A percentile compares a stretch with the other conserved stretches of the same genome.
Conservation (phyloP, 2,113 vertebrate genomes). For the Noturus placidus region DNA sequence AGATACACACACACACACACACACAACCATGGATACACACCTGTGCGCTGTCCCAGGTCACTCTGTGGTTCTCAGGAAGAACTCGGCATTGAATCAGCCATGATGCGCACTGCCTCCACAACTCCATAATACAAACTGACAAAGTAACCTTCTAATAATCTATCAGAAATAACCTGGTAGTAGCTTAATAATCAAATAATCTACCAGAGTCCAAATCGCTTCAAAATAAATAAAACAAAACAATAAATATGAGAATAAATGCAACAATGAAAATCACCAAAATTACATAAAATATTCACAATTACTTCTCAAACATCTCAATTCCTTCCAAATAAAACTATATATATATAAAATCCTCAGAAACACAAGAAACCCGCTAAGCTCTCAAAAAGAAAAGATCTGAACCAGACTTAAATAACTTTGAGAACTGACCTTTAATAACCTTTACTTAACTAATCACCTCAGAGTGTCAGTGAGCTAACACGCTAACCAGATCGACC, state of each 20-base stretch:
- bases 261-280: background rate
- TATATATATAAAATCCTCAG: background rate
- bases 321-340: background rate
- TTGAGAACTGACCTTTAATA: background rate
- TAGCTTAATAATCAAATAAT: background rate
- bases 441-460: background rate
- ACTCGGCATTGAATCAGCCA: slow-evolving; percentile 91
- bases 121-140: slow-evolving; percentile 75
- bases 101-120: slow-evolving; percentile 85
- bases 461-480: background rate
- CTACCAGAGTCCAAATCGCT: background rate
- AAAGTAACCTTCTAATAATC: background rate
- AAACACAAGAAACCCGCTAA: too few species aligned
- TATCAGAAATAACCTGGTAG: background rate
- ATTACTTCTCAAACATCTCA: too few species aligned
- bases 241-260: background rate
- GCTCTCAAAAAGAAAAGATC: background rate
- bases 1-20: slow-evolving; percentile 31
- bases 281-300: background rate
- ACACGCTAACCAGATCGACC: background rate
- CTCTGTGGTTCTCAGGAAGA: slow-evolving; percentile 86
- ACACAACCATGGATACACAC: slow-evolving; percentile 67
- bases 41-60: slow-evolving; percentile 83
- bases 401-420: background rate
- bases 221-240: background rate